Percentiles rank a stretch among this genome's conserved stretches.
phyloP scores from a whole-genome alignment of 2,113 vertebrate genomes.

The Etia nguti region DNA sequence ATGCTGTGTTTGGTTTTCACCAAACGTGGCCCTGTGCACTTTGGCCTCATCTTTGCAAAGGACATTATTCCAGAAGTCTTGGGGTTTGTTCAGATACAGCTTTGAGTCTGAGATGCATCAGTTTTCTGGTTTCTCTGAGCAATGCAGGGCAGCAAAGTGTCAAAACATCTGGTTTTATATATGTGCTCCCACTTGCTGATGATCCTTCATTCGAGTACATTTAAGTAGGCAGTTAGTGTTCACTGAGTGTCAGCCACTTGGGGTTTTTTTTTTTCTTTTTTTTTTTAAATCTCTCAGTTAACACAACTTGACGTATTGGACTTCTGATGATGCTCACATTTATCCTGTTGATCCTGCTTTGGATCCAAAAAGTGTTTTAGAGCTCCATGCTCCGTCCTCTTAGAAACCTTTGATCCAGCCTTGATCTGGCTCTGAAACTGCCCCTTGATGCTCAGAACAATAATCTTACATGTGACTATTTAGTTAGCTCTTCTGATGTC shows the following conservation, averaged over 20 bases:
- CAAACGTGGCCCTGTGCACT: neutral
- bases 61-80: neutral
- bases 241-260: neutral
- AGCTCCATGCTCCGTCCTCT: neutral
- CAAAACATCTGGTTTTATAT: neutral
- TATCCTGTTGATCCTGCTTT: neutral
- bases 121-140: neutral
- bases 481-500: neutral
- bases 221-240: neutral
- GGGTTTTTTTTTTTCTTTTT: neutral
- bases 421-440: neutral
- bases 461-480: rapidly evolving
- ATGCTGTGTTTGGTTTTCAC: neutral
- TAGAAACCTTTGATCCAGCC: neutral
- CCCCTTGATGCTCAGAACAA: neutral
- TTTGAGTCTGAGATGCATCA: neutral
- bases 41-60: neutral
- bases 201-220: neutral
- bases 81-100: neutral
- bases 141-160: neutral
- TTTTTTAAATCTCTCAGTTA: neutral
- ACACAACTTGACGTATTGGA: neutral
- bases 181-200: neutral
- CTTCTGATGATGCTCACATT: neutral
- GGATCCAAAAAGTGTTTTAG: neutral